These are phyloP conservation scores for Vesta saturnalis DNA, from an alignment of 2,888 invertebrate species.

Conservation along the genomic window DNA sequence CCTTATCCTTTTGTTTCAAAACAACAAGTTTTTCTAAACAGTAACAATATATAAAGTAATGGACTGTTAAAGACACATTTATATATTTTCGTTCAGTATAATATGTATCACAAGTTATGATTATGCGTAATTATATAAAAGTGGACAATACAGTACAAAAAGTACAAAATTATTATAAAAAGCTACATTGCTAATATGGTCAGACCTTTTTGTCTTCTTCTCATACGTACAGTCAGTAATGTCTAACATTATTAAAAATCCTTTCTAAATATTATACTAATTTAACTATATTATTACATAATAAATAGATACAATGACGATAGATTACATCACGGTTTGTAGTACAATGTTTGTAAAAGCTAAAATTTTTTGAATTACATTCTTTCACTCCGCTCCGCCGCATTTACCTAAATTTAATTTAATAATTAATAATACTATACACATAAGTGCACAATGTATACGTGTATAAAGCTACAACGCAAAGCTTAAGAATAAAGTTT, in stretches of 20 bases:
- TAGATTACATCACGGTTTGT: slow-evolving; percentile 30
- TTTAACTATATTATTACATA: slow-evolving; percentile 20
- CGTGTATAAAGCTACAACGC: slow-evolving; percentile 34
- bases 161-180: slow-evolving; percentile 61
- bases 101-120: slow-evolving; percentile 62
- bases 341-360: slow-evolving; percentile 21
- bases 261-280: slow-evolving; percentile 19
- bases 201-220: slow-evolving; percentile 43
- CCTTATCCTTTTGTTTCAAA: neutral
- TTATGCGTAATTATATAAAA: slow-evolving; percentile 59
- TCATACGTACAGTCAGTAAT: slow-evolving; percentile 22
- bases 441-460: slow-evolving; percentile 35
- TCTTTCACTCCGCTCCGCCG: neutral
- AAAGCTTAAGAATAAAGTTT: slow-evolving; percentile 28
- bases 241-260: slow-evolving; percentile 24
- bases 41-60: neutral
- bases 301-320: slow-evolving; percentile 25
- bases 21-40: no score
- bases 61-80: slow-evolving; percentile 31
- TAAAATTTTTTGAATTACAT: slow-evolving; percentile 11
- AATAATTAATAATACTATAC: slow-evolving; percentile 29
- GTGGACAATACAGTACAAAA: slow-evolving; percentile 53
- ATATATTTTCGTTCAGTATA: slow-evolving; percentile 54
- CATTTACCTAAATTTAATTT: slow-evolving; percentile 12
- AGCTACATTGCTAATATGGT: slow-evolving; percentile 59